phyloP scores from a whole-genome alignment of 1,140 invertebrate genomes.

The Hyles vespertilio region DNA sequence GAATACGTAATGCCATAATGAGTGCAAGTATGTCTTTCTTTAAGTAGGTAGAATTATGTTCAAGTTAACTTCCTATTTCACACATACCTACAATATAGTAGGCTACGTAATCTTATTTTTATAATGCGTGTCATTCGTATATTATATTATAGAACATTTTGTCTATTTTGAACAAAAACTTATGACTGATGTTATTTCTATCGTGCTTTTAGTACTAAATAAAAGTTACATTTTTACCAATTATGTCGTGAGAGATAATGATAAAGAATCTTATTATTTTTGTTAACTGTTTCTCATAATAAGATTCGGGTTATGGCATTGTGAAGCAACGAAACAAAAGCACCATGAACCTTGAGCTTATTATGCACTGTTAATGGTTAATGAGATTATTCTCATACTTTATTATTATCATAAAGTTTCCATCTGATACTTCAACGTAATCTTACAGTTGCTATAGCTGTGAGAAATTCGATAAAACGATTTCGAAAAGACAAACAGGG shows the following conservation, averaged over 20 bases:
- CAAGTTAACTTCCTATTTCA: slow-evolving; percentile 8
- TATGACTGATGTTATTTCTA: neutral
- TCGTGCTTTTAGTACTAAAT: too few relatives aligned
- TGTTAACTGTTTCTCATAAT: neutral
- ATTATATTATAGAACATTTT: neutral
- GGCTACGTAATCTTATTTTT: neutral
- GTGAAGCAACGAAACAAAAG: slow-evolving; percentile 2
- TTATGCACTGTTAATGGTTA: slow-evolving; percentile 3
- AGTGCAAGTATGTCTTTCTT: slow-evolving; percentile 6
- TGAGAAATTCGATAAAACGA: slow-evolving; percentile 8
- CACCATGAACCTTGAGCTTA: neutral
- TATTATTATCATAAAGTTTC: neutral
- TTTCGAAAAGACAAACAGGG: neutral
- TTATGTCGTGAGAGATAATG: too few relatives aligned
- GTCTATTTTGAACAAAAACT: neutral
- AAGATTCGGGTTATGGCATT: neutral
- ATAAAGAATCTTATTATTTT: neutral
- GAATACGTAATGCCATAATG: slow-evolving; percentile 9
- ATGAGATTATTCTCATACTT: slow-evolving; percentile 8
- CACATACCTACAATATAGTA: neutral
- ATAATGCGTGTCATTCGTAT: neutral
- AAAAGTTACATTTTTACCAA: too few relatives aligned
- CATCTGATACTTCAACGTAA: slow-evolving; percentile 1
- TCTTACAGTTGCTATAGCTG: neutral
- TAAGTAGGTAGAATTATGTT: slow-evolving; percentile 3